Evolutionary conservation across 1,140 invertebrate genomes (phyloP).

Genomic region (Cyclina sinensis): DNA sequence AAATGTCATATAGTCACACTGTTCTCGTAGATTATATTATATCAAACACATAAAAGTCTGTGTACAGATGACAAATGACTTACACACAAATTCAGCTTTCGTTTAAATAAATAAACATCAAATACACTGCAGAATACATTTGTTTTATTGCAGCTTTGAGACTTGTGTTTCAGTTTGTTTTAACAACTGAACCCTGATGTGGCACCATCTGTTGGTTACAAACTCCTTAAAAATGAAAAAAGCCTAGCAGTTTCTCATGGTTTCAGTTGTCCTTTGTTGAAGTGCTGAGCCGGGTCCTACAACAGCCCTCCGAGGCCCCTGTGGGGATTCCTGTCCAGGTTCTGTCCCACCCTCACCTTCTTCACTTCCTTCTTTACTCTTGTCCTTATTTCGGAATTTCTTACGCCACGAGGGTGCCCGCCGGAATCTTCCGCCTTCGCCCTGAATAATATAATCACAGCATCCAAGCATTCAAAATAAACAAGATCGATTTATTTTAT

Average conservation of each 20-base stretch:
- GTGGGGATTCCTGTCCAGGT: conserved; percentile 74
- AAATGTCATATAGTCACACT: no score
- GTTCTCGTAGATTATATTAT: no score
- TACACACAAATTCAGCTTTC: not conserved
- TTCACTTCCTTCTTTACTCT: conserved; percentile 75
- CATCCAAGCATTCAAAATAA: conserved; percentile 18
- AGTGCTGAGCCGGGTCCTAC: conserved; percentile 65
- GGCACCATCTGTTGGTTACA: not conserved
- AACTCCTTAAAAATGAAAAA: not conserved
- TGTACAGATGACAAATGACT: not conserved
- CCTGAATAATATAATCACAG: conserved; percentile 67
- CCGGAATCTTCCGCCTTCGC: conserved; percentile 84
- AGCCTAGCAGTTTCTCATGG: conserved; percentile 71
- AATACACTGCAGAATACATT: conserved; percentile 14
- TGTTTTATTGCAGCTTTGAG: conserved; percentile 23
- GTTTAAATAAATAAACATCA: not conserved
- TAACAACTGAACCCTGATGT: not conserved
- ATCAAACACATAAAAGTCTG: not conserved
- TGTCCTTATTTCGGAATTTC: conserved; percentile 84
- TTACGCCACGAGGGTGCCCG: conserved; percentile 85
- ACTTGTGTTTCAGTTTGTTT: not conserved
- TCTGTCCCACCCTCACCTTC: conserved; percentile 71
- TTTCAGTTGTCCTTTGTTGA: conserved; percentile 70
- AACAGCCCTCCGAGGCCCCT: conserved; percentile 63
- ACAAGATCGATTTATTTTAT: no score